phyloP scores from a whole-genome alignment of 2,888 invertebrate species.

The Trilocha varians region DNA sequence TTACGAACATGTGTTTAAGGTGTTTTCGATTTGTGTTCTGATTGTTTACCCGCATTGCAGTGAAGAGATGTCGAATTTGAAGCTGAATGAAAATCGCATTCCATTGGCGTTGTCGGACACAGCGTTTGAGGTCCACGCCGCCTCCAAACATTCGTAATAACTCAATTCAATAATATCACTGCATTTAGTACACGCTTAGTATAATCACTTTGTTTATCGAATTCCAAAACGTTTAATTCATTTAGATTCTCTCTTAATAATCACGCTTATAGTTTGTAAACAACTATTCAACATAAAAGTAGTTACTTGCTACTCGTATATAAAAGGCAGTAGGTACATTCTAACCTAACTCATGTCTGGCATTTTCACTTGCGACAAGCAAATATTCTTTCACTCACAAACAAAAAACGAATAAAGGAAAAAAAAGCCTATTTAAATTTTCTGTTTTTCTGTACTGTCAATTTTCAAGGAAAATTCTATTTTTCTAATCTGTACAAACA shows the following conservation, averaged over 20 bases:
- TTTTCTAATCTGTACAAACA: too few relatives aligned
- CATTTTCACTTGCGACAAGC: too few relatives aligned
- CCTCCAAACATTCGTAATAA: conserved; percentile 68
- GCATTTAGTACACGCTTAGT: conserved; percentile 27
- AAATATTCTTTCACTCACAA: too few relatives aligned
- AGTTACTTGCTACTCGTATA: not conserved
- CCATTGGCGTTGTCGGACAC: conserved; percentile 68
- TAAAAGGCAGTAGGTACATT: too few relatives aligned
- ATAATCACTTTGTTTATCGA: conserved; percentile 1
- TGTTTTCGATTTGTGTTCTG: conserved; percentile 6
- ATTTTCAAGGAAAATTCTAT: too few relatives aligned
- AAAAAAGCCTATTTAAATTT: too few relatives aligned
- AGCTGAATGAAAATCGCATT: conserved; percentile 66
- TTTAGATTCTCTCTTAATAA: not conserved
- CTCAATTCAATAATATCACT: conserved; percentile 25
- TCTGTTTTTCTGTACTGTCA: too few relatives aligned
- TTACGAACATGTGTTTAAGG: not conserved
- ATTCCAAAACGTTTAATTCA: not conserved
- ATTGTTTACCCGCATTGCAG: conserved; percentile 48
- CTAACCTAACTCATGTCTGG: too few relatives aligned
- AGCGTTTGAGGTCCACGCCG: conserved; percentile 68
- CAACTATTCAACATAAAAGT: not conserved
- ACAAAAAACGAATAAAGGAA: too few relatives aligned
- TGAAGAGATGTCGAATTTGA: conserved; percentile 69
- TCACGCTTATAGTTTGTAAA: not conserved